Conservation (phyloP, 2,888 invertebrate genomes). For the Calameuta idolon region DNA sequence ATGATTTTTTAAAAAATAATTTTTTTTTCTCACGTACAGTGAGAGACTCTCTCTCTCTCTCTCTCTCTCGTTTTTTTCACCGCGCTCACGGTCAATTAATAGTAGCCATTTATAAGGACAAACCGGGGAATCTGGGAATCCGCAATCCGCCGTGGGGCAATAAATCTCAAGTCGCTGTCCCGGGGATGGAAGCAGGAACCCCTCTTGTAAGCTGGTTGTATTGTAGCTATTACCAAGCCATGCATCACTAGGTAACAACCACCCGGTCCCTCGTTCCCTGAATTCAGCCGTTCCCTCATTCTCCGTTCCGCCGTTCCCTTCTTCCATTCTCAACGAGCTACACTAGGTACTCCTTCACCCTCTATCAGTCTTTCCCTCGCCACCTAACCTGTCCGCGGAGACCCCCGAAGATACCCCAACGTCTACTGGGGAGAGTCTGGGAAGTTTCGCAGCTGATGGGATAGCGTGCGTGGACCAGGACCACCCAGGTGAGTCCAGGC, state of each 20-base stretch:
- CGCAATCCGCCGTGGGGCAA: conserved; percentile 62
- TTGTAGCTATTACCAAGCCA: conserved; percentile 66
- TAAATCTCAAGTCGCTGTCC: conserved; percentile 62
- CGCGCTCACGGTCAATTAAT: conserved; percentile 60
- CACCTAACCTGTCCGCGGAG: background rate
- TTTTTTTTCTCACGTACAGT: conserved; percentile 1
- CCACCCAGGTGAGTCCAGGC: conserved; percentile 57
- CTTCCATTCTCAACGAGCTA: conserved; percentile 9
- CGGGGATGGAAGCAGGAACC: conserved; percentile 40
- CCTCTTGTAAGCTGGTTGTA: conserved; percentile 66
- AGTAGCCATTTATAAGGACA: conserved; percentile 66
- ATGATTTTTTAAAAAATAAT: background rate
- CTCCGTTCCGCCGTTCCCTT: conserved; percentile 18
- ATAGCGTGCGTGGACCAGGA: conserved; percentile 56
- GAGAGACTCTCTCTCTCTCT: background rate
- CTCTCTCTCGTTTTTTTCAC: conserved; percentile 21
- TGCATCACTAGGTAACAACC: conserved; percentile 66
- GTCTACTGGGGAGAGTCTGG: conserved; percentile 44
- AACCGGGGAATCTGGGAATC: conserved; percentile 65
- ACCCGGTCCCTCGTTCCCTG: conserved; percentile 47
- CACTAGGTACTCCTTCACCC: conserved; percentile 21
- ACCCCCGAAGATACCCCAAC: background rate
- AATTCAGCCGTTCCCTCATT: conserved; percentile 25
- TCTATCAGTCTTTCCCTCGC: conserved; percentile 5
- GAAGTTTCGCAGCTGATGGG: conserved; percentile 61